Evolutionary conservation across 2,113 vertebrate genomes (phyloP).

Genomic region (Tragelaphus scriptus): DNA sequence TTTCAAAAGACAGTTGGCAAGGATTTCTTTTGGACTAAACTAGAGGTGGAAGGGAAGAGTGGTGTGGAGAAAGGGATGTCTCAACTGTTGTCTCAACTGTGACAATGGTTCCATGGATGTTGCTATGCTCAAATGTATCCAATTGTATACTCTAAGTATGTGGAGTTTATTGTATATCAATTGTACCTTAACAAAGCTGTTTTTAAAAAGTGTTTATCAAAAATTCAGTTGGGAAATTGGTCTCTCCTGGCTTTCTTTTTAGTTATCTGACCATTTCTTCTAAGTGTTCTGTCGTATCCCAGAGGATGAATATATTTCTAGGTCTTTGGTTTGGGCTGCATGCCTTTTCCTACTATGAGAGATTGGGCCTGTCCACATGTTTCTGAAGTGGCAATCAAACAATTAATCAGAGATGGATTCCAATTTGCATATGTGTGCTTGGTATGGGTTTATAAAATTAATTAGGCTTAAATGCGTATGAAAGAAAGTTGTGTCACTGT

Average conservation of each 20-base stretch:
- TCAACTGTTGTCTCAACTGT: background rate
- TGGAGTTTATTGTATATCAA: background rate
- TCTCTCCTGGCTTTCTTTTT: background rate
- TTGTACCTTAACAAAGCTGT: background rate
- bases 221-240: background rate
- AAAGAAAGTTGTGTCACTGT: background rate
- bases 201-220: background rate
- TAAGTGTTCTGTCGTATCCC: background rate
- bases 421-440: background rate
- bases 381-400: background rate
- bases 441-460: background rate
- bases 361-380: background rate
- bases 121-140: background rate
- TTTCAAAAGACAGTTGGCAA: background rate
- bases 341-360: background rate
- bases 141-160: background rate
- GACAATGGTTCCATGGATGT: background rate
- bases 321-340: background rate
- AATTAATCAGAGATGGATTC: background rate
- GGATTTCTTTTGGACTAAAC: background rate
- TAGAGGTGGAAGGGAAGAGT: background rate
- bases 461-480: background rate
- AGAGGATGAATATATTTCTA: background rate
- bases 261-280: background rate
- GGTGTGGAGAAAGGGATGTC: background rate